A percentile compares a stretch with the other conserved stretches of the same genome.
Evolutionary conservation across 2,797 vertebrate species (phyloP).

Genomic region (Galagoides demidoff): DNA sequence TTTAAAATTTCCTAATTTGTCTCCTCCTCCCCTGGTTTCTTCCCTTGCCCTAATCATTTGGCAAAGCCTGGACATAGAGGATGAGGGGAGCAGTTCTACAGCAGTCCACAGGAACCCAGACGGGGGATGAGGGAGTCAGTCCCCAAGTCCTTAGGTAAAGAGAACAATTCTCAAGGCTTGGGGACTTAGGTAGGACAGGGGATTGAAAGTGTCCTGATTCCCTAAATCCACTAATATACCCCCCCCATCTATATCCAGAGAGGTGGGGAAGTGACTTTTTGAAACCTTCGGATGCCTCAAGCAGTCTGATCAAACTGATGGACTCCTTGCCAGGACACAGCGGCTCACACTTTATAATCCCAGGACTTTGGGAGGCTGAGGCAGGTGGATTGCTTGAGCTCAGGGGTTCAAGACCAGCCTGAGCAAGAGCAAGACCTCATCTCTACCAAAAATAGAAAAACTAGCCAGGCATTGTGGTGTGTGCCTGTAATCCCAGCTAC

Average conservation of each 20-base stretch:
- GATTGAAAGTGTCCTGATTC: not conserved
- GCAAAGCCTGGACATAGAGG: not conserved
- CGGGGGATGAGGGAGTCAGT: not conserved
- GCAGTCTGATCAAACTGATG: not conserved
- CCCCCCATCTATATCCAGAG: not conserved
- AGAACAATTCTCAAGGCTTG: not conserved
- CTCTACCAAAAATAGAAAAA: too few relatives aligned
- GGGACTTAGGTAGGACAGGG: not conserved
- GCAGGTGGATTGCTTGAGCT: too few relatives aligned
- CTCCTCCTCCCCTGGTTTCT: not conserved
- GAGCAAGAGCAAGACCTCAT: too few relatives aligned
- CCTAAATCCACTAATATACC: not conserved
- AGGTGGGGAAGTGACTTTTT: not conserved
- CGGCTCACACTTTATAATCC: too few relatives aligned
- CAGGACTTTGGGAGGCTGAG: too few relatives aligned
- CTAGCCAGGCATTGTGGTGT: too few relatives aligned
- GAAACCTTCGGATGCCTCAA: not conserved
- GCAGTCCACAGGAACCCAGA: not conserved
- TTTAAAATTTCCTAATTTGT: not conserved
- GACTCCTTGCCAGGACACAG: not conserved
- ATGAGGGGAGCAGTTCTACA: not conserved
- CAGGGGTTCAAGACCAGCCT: too few relatives aligned
- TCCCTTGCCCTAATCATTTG: not conserved
- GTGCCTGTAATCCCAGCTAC: too few relatives aligned
- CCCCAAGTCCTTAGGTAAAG: not conserved